Evolutionary conservation across 2,113 vertebrate species (phyloP), one percentile per base, ranked within the genome.

Genomic region (Antigone vipio): DNA sequence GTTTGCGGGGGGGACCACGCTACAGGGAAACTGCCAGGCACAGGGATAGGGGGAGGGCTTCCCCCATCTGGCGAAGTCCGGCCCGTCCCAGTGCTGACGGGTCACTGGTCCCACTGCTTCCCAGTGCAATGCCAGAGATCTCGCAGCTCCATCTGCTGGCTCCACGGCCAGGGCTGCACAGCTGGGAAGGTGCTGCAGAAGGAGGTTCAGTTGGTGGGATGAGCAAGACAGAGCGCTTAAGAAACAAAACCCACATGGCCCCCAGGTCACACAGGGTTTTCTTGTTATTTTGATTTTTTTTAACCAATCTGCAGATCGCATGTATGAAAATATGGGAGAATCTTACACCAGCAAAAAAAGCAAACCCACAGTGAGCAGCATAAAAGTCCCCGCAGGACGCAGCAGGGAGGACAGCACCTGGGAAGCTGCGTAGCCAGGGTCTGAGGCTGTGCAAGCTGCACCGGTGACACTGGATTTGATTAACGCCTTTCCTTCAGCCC

Each of bases 121-220:
- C 87, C 82, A 32, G 40, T 0, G 30, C 44, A 5, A 40, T 3
- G 63, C 75, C 16, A 5, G 69, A 92, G 93, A 95, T 40, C 64
- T 64, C 10, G 12, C 91, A 96, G 96, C 96, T 95, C 95, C 95
- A 96, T 56, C 96, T 96, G 84, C 69, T 82, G 96, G 96, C 49
- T 55, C 38, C 60, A 1, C 0, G 5, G 16, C 66, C 40, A 8
- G 19, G 35, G 53, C 85, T 85, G 91, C 77, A 20, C 40, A 45
- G 21, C 3, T 15, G 29, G 22, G 23, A 66, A 62, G n/a, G 42
- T 0, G 6, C 58, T 23, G 50, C 9, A 11, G 22, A 62, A 53
- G 27, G 19, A 12, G 5, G 21, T 62, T 42, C 27, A 59, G 12
- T 0, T 22, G 38, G 8, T 29, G 53, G 21, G 15, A 64, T 40